phyloP scores from a whole-genome alignment of 2,797 vertebrate genomes.

The Betta splendens region DNA sequence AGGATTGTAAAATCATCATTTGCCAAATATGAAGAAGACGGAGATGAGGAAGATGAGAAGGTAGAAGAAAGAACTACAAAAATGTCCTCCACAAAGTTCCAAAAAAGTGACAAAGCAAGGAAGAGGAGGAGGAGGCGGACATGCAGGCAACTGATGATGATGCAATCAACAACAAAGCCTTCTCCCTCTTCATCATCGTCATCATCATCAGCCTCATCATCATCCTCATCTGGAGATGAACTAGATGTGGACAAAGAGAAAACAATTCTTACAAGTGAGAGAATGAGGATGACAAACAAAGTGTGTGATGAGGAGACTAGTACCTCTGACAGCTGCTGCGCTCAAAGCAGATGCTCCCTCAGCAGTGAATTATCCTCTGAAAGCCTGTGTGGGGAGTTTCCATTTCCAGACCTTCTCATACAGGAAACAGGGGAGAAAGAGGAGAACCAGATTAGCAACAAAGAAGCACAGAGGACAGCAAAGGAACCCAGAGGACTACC shows the following conservation, averaged over 20 bases:
- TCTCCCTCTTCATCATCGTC: constrained; percentile 50
- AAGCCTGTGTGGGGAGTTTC: constrained; percentile 73
- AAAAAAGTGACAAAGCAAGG: constrained; percentile 44
- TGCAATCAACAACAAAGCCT: constrained; percentile 38
- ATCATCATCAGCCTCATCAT: constrained; percentile 37
- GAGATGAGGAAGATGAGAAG: constrained; percentile 1
- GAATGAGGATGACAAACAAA: neutral
- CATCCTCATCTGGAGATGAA: constrained; percentile 63
- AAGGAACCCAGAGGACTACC: neutral
- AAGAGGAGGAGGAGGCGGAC: constrained; percentile 53
- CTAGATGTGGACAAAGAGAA: constrained; percentile 12
- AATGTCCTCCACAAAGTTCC: constrained; percentile 25
- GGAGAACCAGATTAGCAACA: neutral
- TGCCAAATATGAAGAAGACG: constrained; percentile 56
- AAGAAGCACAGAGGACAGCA: neutral
- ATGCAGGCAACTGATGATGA: constrained; percentile 46
- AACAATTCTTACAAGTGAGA: neutral
- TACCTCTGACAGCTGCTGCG: constrained; percentile 73
- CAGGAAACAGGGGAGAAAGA: constrained; percentile 72
- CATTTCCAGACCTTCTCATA: constrained; percentile 70
- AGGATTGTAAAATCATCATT: constrained; percentile 46
- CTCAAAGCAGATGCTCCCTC: constrained; percentile 74
- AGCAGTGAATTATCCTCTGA: constrained; percentile 73
- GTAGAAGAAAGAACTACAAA: constrained; percentile 6
- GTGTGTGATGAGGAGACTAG: constrained; percentile 62